These are phyloP conservation scores for Trachelus stipa DNA, from an alignment of 2,888 invertebrate genomes.

Conservation along the genomic window DNA sequence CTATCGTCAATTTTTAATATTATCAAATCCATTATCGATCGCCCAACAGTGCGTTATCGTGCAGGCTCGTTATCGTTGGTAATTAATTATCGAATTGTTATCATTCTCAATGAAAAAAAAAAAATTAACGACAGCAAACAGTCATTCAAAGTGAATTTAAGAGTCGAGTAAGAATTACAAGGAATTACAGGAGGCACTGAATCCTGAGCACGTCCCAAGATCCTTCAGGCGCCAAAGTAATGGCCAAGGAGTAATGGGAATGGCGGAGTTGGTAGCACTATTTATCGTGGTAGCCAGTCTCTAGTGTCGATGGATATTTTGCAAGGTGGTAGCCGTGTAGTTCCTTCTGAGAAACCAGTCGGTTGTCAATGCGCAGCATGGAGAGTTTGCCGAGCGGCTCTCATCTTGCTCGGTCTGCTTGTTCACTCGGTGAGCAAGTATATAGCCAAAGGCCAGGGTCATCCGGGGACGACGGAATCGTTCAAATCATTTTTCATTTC, in stretches of 20 bases:
- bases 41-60: no score
- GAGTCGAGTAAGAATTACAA: not conserved
- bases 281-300: conserved; percentile 27
- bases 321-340: conserved; percentile 50
- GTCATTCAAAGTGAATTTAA: not conserved
- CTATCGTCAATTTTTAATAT: no score
- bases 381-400: conserved; percentile 40
- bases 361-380: conserved; percentile 32
- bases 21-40: no score
- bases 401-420: not conserved
- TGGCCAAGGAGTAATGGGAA: conserved; percentile 12
- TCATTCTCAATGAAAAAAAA: not conserved
- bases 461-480: not conserved
- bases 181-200: not conserved
- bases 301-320: conserved; percentile 38
- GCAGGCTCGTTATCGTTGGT: not conserved
- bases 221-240: conserved; percentile 25
- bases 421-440: not conserved
- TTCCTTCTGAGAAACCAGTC: conserved; percentile 37
- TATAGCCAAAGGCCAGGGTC: not conserved
- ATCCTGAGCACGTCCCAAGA: not conserved
- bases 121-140: not conserved
- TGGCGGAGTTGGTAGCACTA: conserved; percentile 31
- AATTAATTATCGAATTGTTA: not conserved
- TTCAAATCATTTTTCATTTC: not conserved